These are phyloP conservation scores for Sarcophaga subvicina DNA, from an alignment of 2,888 invertebrate genomes.

Conservation along the genomic window DNA sequence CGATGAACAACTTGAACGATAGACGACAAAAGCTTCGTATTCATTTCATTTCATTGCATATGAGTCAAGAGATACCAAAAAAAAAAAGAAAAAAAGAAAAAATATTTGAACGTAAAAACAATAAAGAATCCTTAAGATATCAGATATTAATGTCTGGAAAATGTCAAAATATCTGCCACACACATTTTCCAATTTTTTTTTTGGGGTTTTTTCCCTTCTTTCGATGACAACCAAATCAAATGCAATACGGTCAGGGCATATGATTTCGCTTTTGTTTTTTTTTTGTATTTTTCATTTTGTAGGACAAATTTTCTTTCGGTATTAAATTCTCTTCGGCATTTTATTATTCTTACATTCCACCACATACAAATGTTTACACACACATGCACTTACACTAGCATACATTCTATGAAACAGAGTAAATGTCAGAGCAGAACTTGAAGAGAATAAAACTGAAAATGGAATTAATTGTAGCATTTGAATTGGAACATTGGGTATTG, in stretches of 20 bases:
- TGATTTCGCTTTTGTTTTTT: not conserved
- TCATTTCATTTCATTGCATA: not conserved
- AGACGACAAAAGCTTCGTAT: not conserved
- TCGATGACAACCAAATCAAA: not conserved
- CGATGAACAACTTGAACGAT: not conserved
- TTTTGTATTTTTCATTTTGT: not conserved
- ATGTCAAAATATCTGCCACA: not conserved
- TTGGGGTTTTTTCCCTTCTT: not conserved
- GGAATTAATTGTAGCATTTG: no score
- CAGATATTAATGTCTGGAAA: not conserved
- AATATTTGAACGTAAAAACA: not conserved
- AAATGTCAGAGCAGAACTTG: no score
- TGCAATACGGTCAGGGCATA: not conserved
- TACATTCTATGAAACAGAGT: no score
- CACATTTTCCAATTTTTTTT: not conserved
- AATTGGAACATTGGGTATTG: no score
- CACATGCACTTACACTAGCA: not conserved
- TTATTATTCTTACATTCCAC: not conserved
- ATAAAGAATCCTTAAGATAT: not conserved
- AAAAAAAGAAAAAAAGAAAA: not conserved
- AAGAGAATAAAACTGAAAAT: no score
- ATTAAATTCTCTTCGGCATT: not conserved
- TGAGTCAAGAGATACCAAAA: not conserved
- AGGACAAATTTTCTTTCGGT: slow-evolving; percentile 35
- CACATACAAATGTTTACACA: not conserved